A percentile compares a stretch with the other conserved stretches of the same genome.
Evolutionary conservation across 1,140 invertebrate genomes (phyloP).

Genomic region (Solenopsis invicta): DNA sequence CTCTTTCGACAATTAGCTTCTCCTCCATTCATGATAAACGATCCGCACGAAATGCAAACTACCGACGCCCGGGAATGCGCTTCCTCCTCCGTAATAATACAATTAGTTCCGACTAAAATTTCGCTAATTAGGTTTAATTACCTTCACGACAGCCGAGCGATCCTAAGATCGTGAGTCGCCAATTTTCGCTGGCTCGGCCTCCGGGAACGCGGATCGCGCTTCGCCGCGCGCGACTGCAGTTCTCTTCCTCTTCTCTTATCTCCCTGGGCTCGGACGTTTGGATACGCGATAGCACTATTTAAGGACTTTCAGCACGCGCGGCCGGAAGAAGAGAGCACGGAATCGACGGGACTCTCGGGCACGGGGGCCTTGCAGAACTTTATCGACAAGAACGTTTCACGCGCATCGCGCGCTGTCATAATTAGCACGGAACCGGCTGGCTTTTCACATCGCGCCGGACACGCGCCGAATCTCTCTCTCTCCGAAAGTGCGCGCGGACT

Average conservation of each 20-base stretch:
- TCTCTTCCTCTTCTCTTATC: neutral
- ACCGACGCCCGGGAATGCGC: neutral
- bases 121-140: constrained; percentile 41
- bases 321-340: constrained; percentile 1
- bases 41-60: neutral
- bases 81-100: neutral
- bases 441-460: constrained; percentile 30
- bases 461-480: neutral
- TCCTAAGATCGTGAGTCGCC: neutral
- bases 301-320: neutral
- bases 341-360: neutral
- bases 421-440: constrained; percentile 46
- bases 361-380: neutral
- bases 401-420: constrained; percentile 23
- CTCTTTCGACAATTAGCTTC: neutral
- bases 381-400: constrained; percentile 55
- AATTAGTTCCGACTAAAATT: constrained; percentile 15
- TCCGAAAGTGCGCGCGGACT: neutral
- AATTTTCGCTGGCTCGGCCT: neutral
- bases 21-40: neutral
- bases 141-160: constrained; percentile 19
- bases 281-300: constrained; percentile 6
- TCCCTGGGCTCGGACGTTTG: neutral
- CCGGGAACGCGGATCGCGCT: neutral
- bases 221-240: neutral